Conservation (phyloP, 2,113 vertebrate genomes). For the Candoia aspera region DNA sequence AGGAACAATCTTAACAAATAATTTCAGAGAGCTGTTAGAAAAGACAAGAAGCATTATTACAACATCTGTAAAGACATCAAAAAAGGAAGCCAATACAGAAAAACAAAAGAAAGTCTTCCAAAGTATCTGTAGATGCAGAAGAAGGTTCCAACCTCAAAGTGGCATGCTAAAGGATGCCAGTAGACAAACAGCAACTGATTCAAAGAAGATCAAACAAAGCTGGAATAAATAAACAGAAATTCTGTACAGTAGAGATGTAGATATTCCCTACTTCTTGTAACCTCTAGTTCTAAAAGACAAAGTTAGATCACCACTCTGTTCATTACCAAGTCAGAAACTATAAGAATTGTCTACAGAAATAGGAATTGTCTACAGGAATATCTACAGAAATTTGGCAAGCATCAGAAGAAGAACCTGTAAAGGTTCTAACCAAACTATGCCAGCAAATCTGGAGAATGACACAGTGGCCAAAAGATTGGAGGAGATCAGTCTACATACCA, state of each 20-base stretch:
- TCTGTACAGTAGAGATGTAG: not conserved
- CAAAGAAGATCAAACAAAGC: not conserved
- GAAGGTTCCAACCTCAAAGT: not conserved
- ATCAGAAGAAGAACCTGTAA: not conserved
- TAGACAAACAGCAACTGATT: not conserved
- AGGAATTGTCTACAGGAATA: too few species aligned
- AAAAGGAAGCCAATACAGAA: not conserved
- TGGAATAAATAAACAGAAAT: not conserved
- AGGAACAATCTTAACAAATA: not conserved
- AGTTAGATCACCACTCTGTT: not conserved
- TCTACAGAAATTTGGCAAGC: not conserved
- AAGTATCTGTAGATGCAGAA: not conserved
- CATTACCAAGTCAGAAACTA: not conserved
- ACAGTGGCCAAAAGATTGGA: not conserved
- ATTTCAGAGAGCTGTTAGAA: not conserved
- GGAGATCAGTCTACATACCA: not conserved
- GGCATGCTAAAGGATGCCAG: not conserved
- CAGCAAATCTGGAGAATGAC: not conserved
- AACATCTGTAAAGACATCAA: not conserved
- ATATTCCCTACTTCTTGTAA: not conserved
- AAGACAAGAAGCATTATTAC: too few species aligned
- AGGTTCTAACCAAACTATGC: not conserved
- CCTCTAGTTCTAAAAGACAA: not conserved
- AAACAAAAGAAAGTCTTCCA: not conserved
- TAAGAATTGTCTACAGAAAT: too few species aligned